Base-by-base conservation (phyloP, 2,888 invertebrate species). In the Leptinotarsa peninsularis region DNA sequence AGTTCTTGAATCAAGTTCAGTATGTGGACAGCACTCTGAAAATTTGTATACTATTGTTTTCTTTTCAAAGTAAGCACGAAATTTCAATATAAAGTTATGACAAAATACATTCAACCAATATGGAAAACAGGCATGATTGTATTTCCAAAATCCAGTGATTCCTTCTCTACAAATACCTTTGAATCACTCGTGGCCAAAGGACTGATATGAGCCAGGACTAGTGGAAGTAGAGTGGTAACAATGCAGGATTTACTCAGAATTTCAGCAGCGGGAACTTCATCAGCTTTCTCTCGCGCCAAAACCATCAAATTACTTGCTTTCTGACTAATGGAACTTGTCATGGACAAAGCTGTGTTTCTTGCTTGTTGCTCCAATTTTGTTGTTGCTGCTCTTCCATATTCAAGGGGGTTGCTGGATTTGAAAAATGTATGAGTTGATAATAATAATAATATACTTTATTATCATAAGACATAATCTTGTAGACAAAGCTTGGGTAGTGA, bases 1-100 rank as follows among this genome's bases (percentile, higher is more conserved):
- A 98, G 91, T 83, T 96, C 95, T 88, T 96, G 96, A 71, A 98
- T 94, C 83, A 97, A 89, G 73, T 94, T 93, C 73, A 98, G 89
- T 54, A 97, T 92, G 87, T 96, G 95, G 1, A 98, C 96, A 1
- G 94, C 93, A 83, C 95, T 95, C 95, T 95, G 86, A 54, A 89
- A 43, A 66, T 15, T 33, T 21, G 1, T 4, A 18, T 2, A 58
- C 58, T 14, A 15, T 14, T 1, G 15, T 50, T 50, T 17, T 50
- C 14, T 50, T 50, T 17, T 7, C 0, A 33, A 43, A 43, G 43
- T 13, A 43, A 43, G 10, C 0, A 43, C 10, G 13, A 43, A 43
- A 10, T 13, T 10, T 43, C 0, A 43, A 43, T 13, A 43, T 43
- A 10, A 43, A 43, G 43, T 43, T 43, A 10, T 43, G 10, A 43